Percentiles rank a stretch among this genome's conserved stretches.
These are phyloP conservation scores for Conopomorpha cramerella DNA, from an alignment of 1,140 invertebrate species.

Conservation along the genomic window DNA sequence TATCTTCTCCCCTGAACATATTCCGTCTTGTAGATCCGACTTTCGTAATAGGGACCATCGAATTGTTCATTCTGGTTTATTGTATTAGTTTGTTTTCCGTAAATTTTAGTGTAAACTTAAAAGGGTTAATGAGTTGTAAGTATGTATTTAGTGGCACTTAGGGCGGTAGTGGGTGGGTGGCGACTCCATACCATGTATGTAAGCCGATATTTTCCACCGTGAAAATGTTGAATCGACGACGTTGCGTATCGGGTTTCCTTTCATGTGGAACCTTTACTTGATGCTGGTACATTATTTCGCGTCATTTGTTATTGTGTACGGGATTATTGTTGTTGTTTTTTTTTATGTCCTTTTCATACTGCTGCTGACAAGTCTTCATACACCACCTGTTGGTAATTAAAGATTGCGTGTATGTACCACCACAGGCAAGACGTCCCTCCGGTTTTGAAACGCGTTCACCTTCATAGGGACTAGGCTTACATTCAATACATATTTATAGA, in stretches of 20 bases:
- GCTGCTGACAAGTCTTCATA: slow-evolving; percentile 25
- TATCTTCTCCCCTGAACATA: too few species aligned
- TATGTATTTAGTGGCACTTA: too few species aligned
- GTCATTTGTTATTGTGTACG: slow-evolving; percentile 50
- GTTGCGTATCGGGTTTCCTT: slow-evolving; percentile 25
- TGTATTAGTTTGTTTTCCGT: too few species aligned
- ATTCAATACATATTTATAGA: slow-evolving; percentile 4
- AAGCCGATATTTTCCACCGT: slow-evolving; percentile 54
- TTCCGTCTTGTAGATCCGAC: too few species aligned
- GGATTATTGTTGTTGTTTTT: slow-evolving; percentile 20
- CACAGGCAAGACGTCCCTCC: too few species aligned
- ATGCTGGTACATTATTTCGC: slow-evolving; percentile 55
- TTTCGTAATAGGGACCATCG: too few species aligned
- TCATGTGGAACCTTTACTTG: slow-evolving; percentile 25
- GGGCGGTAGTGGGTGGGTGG: too few species aligned
- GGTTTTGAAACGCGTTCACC: slow-evolving; percentile 22
- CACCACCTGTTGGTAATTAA: slow-evolving; percentile 50
- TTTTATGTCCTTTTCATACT: too few species aligned
- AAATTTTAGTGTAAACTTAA: too few species aligned
- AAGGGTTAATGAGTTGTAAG: too few species aligned
- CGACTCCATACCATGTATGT: too few species aligned
- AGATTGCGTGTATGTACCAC: slow-evolving; percentile 22
- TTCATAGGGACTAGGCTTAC: slow-evolving; percentile 13
- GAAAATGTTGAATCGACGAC: slow-evolving; percentile 46
- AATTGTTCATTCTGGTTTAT: too few species aligned